Base-by-base conservation (phyloP, 2,888 invertebrate genomes). In the Erannis defoliaria region DNA sequence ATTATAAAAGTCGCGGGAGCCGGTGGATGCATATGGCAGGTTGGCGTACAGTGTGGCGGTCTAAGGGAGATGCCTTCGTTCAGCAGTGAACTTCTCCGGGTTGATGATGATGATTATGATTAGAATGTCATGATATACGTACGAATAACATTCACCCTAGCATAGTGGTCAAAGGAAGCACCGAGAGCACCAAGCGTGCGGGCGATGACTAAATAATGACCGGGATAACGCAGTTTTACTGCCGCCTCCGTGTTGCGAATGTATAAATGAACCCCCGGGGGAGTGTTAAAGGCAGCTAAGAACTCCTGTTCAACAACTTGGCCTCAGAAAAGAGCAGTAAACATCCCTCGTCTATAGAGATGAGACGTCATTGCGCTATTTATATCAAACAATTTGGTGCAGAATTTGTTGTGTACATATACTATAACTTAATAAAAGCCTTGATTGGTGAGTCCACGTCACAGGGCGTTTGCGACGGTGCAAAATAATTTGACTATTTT, bases 181-280 rank as follows among this genome's bases (percentile, higher is more conserved):
- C 37, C 48, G 50, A 21, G 40, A 35, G 49, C 21, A 50, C 21
- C 45, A 48, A 53, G 61, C 56, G 63, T 62, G 66, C 81, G 77
- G 85, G 88, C 85, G 91, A 92, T 93, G 92, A 92, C 93, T 93
- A 91, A 93, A 90, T 92, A 92, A 93, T 92, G 92, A 92, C 90
- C 82, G 80, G 90, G 87, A 90, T 93, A 92, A 93, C 92, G 88
- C 92, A 87, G 88, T 89, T 93, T 93, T 93, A 92, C 90, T 89
- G 88, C 92, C 80, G 84, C 78, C 86, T 89, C 85, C 92, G 92
- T 89, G 91, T 89, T 89, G 86, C 86, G 92, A 91, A 92, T 93
- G 91, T 89, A 92, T 90, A 93, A 92, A 92, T 92, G 87, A 88
- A 93, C 85, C 78, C 93, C 85, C 91, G 46, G 80, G 92, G 92